Conservation (phyloP, 2,888 invertebrate genomes). For the Apamea anceps region DNA sequence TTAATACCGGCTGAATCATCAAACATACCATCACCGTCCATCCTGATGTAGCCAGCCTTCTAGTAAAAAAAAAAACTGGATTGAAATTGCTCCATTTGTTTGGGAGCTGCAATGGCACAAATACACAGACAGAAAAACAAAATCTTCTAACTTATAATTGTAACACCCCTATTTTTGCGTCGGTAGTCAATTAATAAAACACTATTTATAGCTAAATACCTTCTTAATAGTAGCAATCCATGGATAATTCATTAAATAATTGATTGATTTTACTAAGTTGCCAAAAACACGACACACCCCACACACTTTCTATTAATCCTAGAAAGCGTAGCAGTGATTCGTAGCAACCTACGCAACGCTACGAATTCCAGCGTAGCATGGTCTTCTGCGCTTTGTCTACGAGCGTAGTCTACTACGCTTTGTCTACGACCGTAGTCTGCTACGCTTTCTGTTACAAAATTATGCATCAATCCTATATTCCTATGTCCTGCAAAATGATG, state of each 20-base stretch:
- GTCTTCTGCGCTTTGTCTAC: constrained; percentile 12
- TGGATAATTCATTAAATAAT: not conserved
- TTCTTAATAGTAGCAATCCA: not conserved
- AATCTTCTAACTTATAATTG: no score
- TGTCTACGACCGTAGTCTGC: not conserved
- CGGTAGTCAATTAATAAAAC: not conserved
- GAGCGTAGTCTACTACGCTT: constrained; percentile 19
- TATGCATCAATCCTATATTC: not conserved
- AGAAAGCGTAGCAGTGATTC: constrained; percentile 18
- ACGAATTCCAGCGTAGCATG: constrained; percentile 17
- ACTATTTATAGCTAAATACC: not conserved
- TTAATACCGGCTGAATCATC: not conserved
- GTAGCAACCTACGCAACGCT: constrained; percentile 33
- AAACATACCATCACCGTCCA: not conserved
- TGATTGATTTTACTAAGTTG: not conserved
- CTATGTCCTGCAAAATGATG: not conserved
- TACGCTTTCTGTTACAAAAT: not conserved
- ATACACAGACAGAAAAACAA: not conserved
- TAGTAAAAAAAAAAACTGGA: not conserved
- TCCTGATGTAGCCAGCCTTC: not conserved
- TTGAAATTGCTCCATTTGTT: not conserved
- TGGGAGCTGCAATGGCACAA: not conserved
- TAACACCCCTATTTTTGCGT: not conserved
- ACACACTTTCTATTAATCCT: not conserved
- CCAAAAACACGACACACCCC: not conserved